Conservation (phyloP, 2,888 invertebrate species). For the Tenthredo scrophulariae region DNA sequence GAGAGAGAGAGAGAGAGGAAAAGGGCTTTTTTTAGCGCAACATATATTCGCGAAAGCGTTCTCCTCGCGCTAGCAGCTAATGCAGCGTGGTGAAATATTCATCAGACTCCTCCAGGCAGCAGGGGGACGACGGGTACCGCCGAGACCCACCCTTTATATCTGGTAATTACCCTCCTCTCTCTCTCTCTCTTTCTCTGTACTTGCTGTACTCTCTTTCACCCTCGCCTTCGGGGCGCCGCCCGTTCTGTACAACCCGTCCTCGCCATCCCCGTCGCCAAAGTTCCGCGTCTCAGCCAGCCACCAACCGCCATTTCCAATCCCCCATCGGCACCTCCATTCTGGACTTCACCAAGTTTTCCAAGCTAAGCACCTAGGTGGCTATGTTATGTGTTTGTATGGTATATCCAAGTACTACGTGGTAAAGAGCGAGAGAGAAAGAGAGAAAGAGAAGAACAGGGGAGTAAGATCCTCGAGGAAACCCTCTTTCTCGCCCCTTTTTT, state of each 20-base stretch:
- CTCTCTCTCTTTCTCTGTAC: constrained; percentile 56
- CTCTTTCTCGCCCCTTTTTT: neutral
- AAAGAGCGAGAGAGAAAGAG: neutral
- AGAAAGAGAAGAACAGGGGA: neutral
- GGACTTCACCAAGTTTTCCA: constrained; percentile 9
- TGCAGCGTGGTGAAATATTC: constrained; percentile 77
- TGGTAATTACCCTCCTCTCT: constrained; percentile 74
- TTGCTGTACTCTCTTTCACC: constrained; percentile 53
- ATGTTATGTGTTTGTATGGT: neutral
- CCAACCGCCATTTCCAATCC: constrained; percentile 41
- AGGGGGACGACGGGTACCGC: constrained; percentile 63
- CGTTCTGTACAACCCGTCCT: constrained; percentile 8
- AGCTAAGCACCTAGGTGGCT: neutral
- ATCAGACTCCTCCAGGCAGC: constrained; percentile 74
- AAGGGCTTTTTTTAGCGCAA: constrained; percentile 65
- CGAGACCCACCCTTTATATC: constrained; percentile 76
- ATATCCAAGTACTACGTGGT: neutral
- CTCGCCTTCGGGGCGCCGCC: constrained; percentile 33
- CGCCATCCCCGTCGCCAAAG: constrained; percentile 25
- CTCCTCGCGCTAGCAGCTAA: constrained; percentile 73
- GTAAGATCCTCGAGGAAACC: constrained; percentile 19
- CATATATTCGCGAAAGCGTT: constrained; percentile 66
- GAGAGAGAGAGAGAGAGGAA: constrained; percentile 28
- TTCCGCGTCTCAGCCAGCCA: constrained; percentile 26
- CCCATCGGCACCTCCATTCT: constrained; percentile 24